Evolutionary conservation across 2,113 vertebrate genomes (phyloP).

Genomic region (Scophthalmus maximus): DNA sequence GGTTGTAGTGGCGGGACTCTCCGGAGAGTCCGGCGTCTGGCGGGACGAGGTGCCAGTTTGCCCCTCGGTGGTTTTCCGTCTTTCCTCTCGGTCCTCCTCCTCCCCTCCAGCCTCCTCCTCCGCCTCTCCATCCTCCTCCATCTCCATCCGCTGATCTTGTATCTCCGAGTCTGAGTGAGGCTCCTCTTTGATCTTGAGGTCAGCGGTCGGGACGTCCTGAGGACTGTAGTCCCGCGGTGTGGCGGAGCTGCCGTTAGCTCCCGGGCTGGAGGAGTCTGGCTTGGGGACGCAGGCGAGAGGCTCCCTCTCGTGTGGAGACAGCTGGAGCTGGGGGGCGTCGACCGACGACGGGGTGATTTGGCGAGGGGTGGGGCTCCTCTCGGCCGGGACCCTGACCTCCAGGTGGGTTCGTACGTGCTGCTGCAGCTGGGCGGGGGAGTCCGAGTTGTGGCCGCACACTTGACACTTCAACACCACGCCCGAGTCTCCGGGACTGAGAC

Average conservation of each 20-base stretch:
- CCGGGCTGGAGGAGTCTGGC: conserved; percentile 80
- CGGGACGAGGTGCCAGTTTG: conserved; percentile 47
- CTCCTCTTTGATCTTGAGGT: conserved; percentile 88
- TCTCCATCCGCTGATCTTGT: conserved; percentile 68
- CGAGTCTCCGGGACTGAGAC: conserved; percentile 83
- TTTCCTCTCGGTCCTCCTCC: conserved; percentile 31
- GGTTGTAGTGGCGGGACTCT: conserved; percentile 77
- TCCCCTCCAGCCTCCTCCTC: conserved; percentile 9
- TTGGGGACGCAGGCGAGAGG: conserved; percentile 62
- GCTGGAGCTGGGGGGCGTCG: conserved; percentile 59
- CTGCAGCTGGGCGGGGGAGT: conserved; percentile 86
- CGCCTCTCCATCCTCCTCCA: conserved; percentile 45
- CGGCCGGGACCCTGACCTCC: conserved; percentile 75
- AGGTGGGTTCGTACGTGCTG: conserved; percentile 87
- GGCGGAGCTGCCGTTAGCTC: conserved; percentile 80
- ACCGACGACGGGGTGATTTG: conserved; percentile 64
- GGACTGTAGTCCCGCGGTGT: conserved; percentile 74
- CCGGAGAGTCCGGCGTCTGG: conserved; percentile 81
- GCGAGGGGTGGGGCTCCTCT: conserved; percentile 74
- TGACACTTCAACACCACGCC: conserved; percentile 85
- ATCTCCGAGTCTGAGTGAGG: conserved; percentile 79
- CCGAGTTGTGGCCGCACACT: conserved; percentile 86
- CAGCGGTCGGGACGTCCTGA: conserved; percentile 20
- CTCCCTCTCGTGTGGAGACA: conserved; percentile 70
- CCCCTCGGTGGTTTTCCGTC: conserved; percentile 8